phyloP scores from a whole-genome alignment of 2,888 invertebrate genomes.

The Adelognathus sp. region DNA sequence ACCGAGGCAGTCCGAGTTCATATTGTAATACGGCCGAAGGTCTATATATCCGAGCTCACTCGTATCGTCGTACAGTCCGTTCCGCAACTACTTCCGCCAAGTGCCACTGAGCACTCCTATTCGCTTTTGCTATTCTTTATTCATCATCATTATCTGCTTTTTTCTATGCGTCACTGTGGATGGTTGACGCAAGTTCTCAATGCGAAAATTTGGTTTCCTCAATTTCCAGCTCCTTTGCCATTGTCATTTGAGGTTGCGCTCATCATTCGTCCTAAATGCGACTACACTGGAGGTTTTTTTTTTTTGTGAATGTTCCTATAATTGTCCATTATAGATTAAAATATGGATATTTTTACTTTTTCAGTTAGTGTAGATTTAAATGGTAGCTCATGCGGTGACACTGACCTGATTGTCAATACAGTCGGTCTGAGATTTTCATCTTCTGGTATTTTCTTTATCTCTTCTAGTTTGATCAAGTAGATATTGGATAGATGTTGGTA shows the following conservation, averaged over 20 bases:
- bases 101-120: conserved; percentile 17
- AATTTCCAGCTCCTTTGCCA: neutral
- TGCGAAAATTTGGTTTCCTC: neutral
- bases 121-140: conserved; percentile 14
- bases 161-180: neutral
- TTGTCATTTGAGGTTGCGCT: neutral
- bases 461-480: no score
- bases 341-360: neutral
- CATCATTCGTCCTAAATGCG: neutral
- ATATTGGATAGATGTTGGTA: no score
- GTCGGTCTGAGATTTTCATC: no score
- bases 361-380: no score
- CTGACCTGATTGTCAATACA: no score
- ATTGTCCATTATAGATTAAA: neutral
- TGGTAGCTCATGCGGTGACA: no score
- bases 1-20: conserved; percentile 78
- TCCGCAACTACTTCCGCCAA: conserved; percentile 73
- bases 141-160: conserved; percentile 3
- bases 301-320: neutral
- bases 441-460: no score
- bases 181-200: neutral
- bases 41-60: conserved; percentile 68
- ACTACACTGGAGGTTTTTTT: neutral
- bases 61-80: conserved; percentile 78
- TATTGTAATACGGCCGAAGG: conserved; percentile 77